Base-by-base conservation (phyloP, 1,140 invertebrate species). In the Cotesia chilonis region DNA sequence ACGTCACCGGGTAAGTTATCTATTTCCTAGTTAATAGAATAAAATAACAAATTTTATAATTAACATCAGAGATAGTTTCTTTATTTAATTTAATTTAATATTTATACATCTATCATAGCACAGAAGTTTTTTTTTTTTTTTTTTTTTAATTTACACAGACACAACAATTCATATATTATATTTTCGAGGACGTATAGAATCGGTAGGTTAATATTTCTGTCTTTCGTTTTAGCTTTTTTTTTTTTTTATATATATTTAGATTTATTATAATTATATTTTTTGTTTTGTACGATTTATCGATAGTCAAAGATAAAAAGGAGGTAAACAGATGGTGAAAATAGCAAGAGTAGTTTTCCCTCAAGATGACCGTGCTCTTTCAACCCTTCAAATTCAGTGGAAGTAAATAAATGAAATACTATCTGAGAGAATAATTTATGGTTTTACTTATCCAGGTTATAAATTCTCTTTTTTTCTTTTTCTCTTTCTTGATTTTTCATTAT, bases 1-100 rank as follows among this genome's bases (percentile, higher is more conserved):
- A 68, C 90, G 98, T 71, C 96, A 99, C 90, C 91, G 98, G 85
- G 94, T 96, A 85, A 89, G 91, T 88, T 70, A 14, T 65, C 54
- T 60, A n/a, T 68, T 66, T 20, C 4, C 36, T 51, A 57, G 17
- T 57, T 68, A 55, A 9, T 52, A 51, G 14, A 59, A 36, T 68
- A 55, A 66, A 74, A 61, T 38, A 51, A 38, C 72, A 75, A 68
- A 72, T 14, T 68, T 7, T 64, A 9, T 64, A 9, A 67, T 55
- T 67, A 3, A n/a, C 17, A 68, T 69, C 37, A 4, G 36, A 7
- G 36, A n/a, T 3, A 36, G 5, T 59, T 38, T 12, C 4, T 59
- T 20, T 35, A 20, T 59, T 28, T 59, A 55, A 14, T 55, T 14
- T 5, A 55, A 4, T 52, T 52, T 28, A 47, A 47, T 47, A 47